Base-by-base conservation (phyloP, 2,888 invertebrate species). In the Acanthosepion esculentum region DNA sequence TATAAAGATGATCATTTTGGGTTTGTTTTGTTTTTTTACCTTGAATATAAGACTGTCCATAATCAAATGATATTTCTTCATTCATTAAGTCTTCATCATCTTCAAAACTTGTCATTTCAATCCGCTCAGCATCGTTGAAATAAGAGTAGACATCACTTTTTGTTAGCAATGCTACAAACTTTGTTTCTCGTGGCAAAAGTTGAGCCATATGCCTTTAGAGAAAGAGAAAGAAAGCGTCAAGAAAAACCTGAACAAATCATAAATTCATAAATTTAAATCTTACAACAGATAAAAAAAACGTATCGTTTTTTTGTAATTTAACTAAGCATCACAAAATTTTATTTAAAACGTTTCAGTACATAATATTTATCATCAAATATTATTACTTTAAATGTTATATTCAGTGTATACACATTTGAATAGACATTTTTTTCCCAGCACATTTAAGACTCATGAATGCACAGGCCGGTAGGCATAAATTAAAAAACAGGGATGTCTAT, bases 151-250 rank as follows among this genome's bases (percentile, higher is more conserved):
- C 95, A 53, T 96, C 96, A 94, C 96, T 96, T 93, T 95, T 95
- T 92, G 96, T 95, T n/a, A 97, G 95, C 95, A 96, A 96, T 15
- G 95, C 95, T 26, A 96, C 96, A 93, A 97, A 97, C n/a, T 96
- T 95, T 48, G 96, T 96, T 94, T 96, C 96, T 95, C 96, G 95
- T 7, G 96, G 96, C 6, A 96, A 95, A 55, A 96, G 94, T 92
- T 97, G 96, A 94, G 96, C 96, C 55, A 97, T 95, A 95, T 97
- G 96, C 96, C 96, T 97, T 94, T 5, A 95, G 94, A 93, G 92
- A n/a, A 94, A 92, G 94, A 33, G 26, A 41, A 26, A 33, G 26
- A 41, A 26, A 15, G 10, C 10, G 29, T 10, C 8, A 55, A 59
- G 0, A 20, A 59, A 29, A 33, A 64, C 15, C 0, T 29, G 41